Evolutionary conservation across 2,888 invertebrate species (phyloP).

Genomic region (Alsophila aescularia): DNA sequence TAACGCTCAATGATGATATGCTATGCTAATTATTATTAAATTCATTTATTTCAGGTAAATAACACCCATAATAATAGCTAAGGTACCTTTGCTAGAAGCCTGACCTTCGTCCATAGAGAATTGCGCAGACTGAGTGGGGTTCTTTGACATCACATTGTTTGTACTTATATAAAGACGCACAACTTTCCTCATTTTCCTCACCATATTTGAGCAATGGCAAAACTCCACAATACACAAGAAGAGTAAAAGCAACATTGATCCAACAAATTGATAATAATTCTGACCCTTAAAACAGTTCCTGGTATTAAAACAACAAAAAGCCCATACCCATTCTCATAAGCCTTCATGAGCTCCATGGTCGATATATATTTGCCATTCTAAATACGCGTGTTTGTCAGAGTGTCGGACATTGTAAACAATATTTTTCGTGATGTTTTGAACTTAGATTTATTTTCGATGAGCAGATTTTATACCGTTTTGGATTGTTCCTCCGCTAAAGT

Average conservation of each 20-base stretch:
- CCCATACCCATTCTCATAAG: neutral
- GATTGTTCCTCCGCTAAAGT: too few relatives aligned
- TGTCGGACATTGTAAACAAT: neutral
- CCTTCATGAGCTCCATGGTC: slow-evolving; percentile 2
- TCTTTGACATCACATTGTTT: too few relatives aligned
- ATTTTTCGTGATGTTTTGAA: neutral
- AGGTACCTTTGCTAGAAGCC: too few relatives aligned
- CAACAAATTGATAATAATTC: slow-evolving; percentile 5
- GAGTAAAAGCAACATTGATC: too few relatives aligned
- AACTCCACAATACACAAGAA: too few relatives aligned
- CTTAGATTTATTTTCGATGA: neutral
- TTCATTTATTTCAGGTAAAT: too few relatives aligned
- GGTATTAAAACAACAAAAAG: slow-evolving; percentile 18
- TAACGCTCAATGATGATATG: too few relatives aligned
- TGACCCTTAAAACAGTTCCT: slow-evolving; percentile 3
- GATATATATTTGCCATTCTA: slow-evolving; percentile 12
- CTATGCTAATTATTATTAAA: too few relatives aligned
- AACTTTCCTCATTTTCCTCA: neutral
- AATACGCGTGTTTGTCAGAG: slow-evolving; percentile 12
- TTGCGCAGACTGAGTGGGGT: too few relatives aligned
- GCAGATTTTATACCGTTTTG: neutral
- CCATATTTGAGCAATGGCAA: neutral
- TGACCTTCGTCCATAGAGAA: too few relatives aligned
- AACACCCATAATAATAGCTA: too few relatives aligned
- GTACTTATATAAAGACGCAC: too few relatives aligned